Evolutionary conservation across 2,113 vertebrate species (phyloP).

Genomic region (Romanogobio albipinnatus): DNA sequence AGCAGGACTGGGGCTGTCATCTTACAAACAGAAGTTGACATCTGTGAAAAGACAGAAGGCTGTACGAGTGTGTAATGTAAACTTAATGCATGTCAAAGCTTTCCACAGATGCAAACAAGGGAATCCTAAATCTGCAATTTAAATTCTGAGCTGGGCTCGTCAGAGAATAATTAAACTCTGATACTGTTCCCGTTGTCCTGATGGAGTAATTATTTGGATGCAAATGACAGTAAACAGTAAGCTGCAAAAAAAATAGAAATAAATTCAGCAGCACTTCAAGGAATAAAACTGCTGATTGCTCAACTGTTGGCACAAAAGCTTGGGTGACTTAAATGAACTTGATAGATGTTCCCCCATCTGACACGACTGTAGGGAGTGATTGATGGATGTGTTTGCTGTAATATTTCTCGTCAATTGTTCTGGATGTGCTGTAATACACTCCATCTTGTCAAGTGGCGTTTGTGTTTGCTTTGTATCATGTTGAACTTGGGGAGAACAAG

Average conservation of each 20-base stretch:
- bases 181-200: conserved; percentile 41
- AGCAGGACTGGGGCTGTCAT: conserved; percentile 31
- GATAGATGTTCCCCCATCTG: conserved; percentile 2
- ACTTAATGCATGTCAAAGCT: conserved; percentile 44
- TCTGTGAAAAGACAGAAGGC: conserved; percentile 38
- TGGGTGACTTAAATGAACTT: conserved; percentile 22
- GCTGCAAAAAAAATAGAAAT: not conserved
- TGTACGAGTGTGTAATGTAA: conserved; percentile 36
- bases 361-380: not conserved
- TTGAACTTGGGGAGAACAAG: not conserved
- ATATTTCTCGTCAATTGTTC: conserved; percentile 6
- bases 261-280: conserved; percentile 1
- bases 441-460: conserved; percentile 8
- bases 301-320: not conserved
- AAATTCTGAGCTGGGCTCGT: conserved; percentile 33
- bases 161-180: conserved; percentile 46
- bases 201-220: conserved; percentile 50
- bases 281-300: conserved; percentile 24
- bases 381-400: conserved; percentile 9
- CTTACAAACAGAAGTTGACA: conserved; percentile 30
- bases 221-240: conserved; percentile 46
- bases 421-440: conserved; percentile 8
- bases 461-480: conserved; percentile 23
- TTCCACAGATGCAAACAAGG: conserved; percentile 25
- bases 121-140: conserved; percentile 49